A percentile compares a stretch with the other conserved stretches of the same genome.
Conservation (phyloP, 2,797 vertebrate species). For the Lagorchestes hirsutus region DNA sequence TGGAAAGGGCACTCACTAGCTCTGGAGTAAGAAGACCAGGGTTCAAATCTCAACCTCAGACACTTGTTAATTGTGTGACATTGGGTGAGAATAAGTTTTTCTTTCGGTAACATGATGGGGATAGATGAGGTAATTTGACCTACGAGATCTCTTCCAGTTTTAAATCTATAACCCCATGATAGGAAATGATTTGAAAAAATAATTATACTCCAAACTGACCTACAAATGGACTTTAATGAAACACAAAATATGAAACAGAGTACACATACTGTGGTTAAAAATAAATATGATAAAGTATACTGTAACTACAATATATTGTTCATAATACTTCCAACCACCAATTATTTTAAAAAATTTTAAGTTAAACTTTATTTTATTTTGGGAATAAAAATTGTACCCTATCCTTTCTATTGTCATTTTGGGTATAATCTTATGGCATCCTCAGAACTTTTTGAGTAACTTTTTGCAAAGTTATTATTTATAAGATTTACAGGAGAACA, state of each 20-base stretch:
- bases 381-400: conserved; percentile 42
- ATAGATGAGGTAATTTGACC: not conserved
- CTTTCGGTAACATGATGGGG: not conserved
- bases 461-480: conserved; percentile 35
- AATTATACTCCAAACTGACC: not conserved
- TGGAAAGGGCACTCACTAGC: not conserved
- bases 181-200: not conserved
- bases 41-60: not conserved
- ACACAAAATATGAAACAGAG: conserved; percentile 25
- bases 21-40: not conserved
- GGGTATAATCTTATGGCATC: conserved; percentile 19
- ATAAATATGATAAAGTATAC: not conserved
- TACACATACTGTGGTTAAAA: not conserved
- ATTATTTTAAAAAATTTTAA: conserved; percentile 19
- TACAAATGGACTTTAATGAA: conserved; percentile 34
- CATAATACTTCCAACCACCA: not conserved
- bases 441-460: conserved; percentile 28
- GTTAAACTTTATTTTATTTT: not conserved
- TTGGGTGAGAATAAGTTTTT: not conserved
- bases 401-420: conserved; percentile 49
- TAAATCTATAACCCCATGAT: not conserved
- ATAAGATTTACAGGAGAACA: not conserved
- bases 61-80: not conserved
- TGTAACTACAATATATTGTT: not conserved
- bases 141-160: not conserved